A percentile compares a stretch with the other conserved stretches of the same genome.
Conservation (phyloP, 2,113 vertebrate genomes). For the Cyprinodon tularosa region DNA sequence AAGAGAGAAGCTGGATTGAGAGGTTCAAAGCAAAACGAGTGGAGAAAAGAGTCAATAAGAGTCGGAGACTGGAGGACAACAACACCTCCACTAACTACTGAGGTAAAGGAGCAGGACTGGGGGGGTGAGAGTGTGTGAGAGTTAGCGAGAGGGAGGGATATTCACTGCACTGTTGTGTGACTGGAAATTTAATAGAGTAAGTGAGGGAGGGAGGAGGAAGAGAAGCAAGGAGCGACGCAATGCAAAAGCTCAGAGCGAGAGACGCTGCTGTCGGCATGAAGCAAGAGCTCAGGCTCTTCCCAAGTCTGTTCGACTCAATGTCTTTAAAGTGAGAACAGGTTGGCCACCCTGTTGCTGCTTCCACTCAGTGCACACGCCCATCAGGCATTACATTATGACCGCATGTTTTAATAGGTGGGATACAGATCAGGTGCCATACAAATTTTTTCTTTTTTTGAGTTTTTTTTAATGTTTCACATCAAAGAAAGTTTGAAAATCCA, state of each 20-base stretch:
- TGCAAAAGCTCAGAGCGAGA: constrained; percentile 60
- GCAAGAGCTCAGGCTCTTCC: constrained; percentile 48
- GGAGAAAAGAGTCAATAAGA: constrained; percentile 63
- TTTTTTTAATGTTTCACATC: no score
- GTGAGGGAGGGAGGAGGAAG: constrained; percentile 42
- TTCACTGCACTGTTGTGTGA: constrained; percentile 90
- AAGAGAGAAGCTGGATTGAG: constrained; percentile 63
- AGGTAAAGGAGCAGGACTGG: constrained; percentile 45
- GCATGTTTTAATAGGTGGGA: no score
- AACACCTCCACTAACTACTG: constrained; percentile 69
- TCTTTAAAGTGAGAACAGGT: constrained; percentile 41
- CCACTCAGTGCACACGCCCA: constrained; percentile 25
- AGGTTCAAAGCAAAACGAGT: constrained; percentile 60
- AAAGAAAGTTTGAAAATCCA: no score
- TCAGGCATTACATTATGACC: constrained; percentile 26
- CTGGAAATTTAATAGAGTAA: constrained; percentile 86
- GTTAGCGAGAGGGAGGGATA: constrained; percentile 80
- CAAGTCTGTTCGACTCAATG: neutral
- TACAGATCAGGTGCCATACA: no score
- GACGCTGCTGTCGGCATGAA: constrained; percentile 65
- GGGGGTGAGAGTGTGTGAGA: constrained; percentile 48
- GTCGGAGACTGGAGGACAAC: constrained; percentile 55
- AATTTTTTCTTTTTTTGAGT: no score
- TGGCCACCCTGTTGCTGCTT: constrained; percentile 63
- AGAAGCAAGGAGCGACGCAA: constrained; percentile 59